Conservation (phyloP, 2,797 vertebrate genomes). For the Percopsis omiscomaycus region DNA sequence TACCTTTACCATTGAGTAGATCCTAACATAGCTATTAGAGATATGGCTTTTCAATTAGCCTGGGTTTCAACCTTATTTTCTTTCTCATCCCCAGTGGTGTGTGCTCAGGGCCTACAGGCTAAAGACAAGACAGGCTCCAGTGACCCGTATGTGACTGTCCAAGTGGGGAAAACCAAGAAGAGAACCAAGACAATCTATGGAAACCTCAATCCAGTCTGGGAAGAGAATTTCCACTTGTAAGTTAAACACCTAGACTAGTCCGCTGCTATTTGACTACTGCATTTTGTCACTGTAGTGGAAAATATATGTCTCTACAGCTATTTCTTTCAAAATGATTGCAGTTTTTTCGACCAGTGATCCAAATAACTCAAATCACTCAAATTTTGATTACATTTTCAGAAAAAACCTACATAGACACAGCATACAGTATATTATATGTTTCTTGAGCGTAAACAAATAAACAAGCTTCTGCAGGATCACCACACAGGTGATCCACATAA, state of each 20-base stretch:
- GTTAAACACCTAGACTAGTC: conserved; percentile 36
- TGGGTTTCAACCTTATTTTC: not conserved
- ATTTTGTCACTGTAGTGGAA: not conserved
- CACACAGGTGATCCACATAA: not conserved
- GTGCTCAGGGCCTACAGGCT: conserved; percentile 95
- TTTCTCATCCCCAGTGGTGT: conserved; percentile 79
- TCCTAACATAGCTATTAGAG: not conserved
- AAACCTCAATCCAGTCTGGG: conserved; percentile 97
- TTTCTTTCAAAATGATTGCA: too few species aligned
- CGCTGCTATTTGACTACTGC: not conserved
- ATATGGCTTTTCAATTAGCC: too few species aligned
- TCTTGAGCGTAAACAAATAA: too few species aligned
- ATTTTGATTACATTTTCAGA: too few species aligned
- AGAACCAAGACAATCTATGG: conserved; percentile 98
- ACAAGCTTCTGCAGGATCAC: too few species aligned
- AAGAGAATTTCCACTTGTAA: conserved; percentile 98
- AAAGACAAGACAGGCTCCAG: conserved; percentile 98
- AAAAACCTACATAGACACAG: too few species aligned
- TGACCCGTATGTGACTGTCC: conserved; percentile 95
- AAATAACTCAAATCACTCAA: too few species aligned
- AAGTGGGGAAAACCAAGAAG: conserved; percentile 98
- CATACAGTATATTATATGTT: too few species aligned
- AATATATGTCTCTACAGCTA: not conserved
- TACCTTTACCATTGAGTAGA: too few species aligned
- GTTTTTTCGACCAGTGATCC: too few species aligned